Evolutionary conservation across 2,113 vertebrate genomes (phyloP).

Genomic region (Cryptomyrus ogoouensis): DNA sequence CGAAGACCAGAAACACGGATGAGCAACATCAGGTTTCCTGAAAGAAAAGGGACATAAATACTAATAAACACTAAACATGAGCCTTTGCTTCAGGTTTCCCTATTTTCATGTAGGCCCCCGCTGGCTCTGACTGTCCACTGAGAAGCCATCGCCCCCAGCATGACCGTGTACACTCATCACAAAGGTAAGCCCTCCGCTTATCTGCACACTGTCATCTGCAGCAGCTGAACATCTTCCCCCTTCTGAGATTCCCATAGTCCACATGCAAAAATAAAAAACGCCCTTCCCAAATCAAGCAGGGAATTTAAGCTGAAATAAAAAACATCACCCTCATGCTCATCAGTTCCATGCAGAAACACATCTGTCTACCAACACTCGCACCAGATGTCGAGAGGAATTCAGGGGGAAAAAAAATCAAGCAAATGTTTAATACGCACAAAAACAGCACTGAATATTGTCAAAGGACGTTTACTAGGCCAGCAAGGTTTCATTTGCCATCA

Average conservation of each 20-base stretch:
- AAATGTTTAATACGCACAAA: slow-evolving; percentile 10
- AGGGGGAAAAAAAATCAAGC: background rate
- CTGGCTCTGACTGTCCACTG: background rate
- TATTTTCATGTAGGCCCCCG: background rate
- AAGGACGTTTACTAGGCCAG: slow-evolving; percentile 3
- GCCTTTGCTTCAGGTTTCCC: background rate
- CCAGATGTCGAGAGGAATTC: background rate
- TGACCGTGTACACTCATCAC: background rate
- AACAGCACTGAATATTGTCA: background rate
- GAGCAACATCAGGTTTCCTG: background rate
- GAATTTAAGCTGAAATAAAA: background rate
- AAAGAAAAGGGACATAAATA: background rate
- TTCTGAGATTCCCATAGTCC: background rate
- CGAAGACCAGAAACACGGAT: background rate
- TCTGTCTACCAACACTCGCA: background rate
- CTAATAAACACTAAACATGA: background rate
- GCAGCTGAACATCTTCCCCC: background rate
- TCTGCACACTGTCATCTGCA: background rate
- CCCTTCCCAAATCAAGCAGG: background rate
- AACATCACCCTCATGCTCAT: background rate
- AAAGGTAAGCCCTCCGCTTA: background rate
- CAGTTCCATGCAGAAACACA: background rate
- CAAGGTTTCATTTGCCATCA: background rate
- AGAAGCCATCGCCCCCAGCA: background rate
- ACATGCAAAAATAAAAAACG: background rate